Evolutionary conservation across 2,888 invertebrate species (phyloP).

Genomic region (Pseudanteris insignis): DNA sequence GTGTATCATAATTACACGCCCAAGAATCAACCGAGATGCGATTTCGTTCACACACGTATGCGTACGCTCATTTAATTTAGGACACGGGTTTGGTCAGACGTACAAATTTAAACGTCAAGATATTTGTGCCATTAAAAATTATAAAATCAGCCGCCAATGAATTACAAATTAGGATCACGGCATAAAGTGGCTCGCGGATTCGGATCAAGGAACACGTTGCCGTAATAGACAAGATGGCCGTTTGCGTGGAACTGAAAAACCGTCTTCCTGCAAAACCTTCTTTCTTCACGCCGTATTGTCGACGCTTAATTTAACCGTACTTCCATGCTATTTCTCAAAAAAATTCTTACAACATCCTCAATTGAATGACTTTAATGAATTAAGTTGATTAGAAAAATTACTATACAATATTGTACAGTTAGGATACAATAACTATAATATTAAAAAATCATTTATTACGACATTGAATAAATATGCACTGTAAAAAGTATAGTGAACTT

Average conservation of each 20-base stretch:
- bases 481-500: no score
- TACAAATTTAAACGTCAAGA: constrained; percentile 5
- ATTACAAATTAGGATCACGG: background rate
- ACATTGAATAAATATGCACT: no score
- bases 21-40: no score
- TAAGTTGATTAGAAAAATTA: no score
- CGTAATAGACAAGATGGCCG: background rate
- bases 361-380: no score
- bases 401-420: no score
- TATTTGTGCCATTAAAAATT: constrained; percentile 4
- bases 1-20: no score
- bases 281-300: background rate
- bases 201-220: constrained; percentile 1
- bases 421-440: no score
- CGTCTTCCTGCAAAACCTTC: background rate
- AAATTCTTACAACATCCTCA: no score
- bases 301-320: no score
- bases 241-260: background rate
- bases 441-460: no score
- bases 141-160: constrained; percentile 2
- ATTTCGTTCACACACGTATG: background rate
- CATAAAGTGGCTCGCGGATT: background rate
- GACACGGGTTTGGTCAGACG: constrained; percentile 1
- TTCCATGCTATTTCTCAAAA: no score
- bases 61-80: constrained; percentile 1